These are phyloP conservation scores for Latrodectus elegans DNA, from an alignment of 2,888 invertebrate species.

Conservation along the genomic window DNA sequence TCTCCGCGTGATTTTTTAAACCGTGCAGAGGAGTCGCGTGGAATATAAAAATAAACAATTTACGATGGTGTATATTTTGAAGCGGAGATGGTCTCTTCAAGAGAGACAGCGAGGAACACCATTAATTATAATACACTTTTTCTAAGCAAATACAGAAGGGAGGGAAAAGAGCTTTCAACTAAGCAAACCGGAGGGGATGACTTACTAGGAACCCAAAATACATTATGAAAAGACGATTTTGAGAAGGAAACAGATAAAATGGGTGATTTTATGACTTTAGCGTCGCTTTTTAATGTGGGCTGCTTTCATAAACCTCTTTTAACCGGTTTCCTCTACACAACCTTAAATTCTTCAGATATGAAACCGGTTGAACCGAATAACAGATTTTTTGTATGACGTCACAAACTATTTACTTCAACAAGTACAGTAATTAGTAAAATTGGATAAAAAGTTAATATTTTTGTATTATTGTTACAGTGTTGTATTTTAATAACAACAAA, in stretches of 20 bases:
- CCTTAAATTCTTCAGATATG: not conserved
- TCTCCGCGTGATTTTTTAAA: not conserved
- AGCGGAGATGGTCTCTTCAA: not conserved
- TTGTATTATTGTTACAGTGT: too few relatives aligned
- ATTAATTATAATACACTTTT: not conserved
- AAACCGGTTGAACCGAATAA: not conserved
- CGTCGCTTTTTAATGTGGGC: constrained; percentile 8
- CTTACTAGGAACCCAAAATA: not conserved
- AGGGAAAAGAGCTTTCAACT: not conserved
- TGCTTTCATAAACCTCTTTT: constrained; percentile 13
- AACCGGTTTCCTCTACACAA: not conserved
- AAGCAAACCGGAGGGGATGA: not conserved
- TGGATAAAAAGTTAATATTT: too few relatives aligned
- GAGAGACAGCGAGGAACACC: not conserved
- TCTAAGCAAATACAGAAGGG: not conserved
- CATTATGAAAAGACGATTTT: not conserved
- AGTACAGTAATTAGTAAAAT: too few relatives aligned
- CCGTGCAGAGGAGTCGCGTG: too few relatives aligned
- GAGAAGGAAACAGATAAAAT: not conserved
- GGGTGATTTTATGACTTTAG: not conserved
- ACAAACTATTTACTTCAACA: too few relatives aligned
- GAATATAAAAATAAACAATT: not conserved
- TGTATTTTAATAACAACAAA: too few relatives aligned
- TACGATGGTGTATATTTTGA: not conserved
- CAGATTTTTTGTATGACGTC: too few relatives aligned